Evolutionary conservation across 2,113 vertebrate species (phyloP), one percentile per base, ranked within the genome.

Genomic region (Turnix velox): DNA sequence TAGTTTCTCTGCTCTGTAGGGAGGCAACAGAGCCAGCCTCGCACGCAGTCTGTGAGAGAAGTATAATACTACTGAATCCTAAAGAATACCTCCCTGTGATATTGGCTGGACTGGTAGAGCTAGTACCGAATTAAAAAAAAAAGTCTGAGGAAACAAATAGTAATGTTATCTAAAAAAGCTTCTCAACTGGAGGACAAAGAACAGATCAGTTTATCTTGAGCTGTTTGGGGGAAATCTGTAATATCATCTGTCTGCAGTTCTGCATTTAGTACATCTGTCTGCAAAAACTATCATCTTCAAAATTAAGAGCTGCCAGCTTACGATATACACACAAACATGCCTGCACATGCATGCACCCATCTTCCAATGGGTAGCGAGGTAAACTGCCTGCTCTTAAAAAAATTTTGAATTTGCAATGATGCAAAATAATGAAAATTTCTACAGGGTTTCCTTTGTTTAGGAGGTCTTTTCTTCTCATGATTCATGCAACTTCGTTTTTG

Each of bases 1-100:
- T 55, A 74, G 40, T 94, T 86, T 81, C 76, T 92, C 86, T 46
- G 55, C 88, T 92, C 83, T 93, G 79, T 27, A 74, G 79, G 88
- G 68, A 86, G 31, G 83, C 92, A 93, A 46, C 6, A 40, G 51
- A 93, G 86, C 14, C 35, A 90, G 18, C 24, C 18, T 31, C 2
- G 20, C 9, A 35, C 2, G 20, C 9, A 35, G 10, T 71, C 46
- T 83, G 59, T 59, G 57, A 35, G 39, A 76, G 51, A 77, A 67
- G 39, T 90, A 71, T 74, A 93, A 90, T 71, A 74, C 59, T 52
- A 17, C 37, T 71, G 86, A 90, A 83, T 84, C 63, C 51, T 80
- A 85, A 87, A 77, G 17, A 74, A 77, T 76, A 48, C 7, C 43
- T 83, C 48, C 14, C 30, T 51, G 24, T 93, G 82, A 85, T 80